phyloP scores from a whole-genome alignment of 2,113 vertebrate genomes.

The Siphamia tubifer region DNA sequence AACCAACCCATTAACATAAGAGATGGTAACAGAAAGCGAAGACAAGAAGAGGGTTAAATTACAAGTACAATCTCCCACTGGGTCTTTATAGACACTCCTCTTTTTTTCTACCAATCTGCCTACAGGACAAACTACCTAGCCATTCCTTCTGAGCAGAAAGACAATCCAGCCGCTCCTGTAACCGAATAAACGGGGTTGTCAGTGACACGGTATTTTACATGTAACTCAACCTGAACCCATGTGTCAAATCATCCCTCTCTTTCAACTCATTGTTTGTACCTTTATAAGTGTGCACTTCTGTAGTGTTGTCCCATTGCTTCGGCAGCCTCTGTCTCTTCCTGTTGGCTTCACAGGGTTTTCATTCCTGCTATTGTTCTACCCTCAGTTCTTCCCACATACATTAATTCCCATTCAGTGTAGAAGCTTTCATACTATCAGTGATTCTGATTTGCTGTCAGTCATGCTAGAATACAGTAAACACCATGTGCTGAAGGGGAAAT shows the following conservation, averaged over 20 bases:
- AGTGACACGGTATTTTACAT: conserved; percentile 77
- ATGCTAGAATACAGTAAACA: not conserved
- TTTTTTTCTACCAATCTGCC: conserved; percentile 58
- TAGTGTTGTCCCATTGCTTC: conserved; percentile 26
- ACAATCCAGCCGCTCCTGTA: conserved; percentile 86
- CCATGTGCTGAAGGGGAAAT: not conserved
- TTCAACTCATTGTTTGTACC: conserved; percentile 54
- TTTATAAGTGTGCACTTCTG: conserved; percentile 21
- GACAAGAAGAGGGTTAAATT: no score
- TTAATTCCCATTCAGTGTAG: not conserved
- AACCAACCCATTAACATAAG: no score
- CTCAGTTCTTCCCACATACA: not conserved
- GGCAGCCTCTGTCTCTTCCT: not conserved
- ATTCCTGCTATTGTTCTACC: conserved; percentile 20
- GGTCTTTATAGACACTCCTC: conserved; percentile 58
- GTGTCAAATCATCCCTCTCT: conserved; percentile 28
- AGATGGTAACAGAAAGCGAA: no score
- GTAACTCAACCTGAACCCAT: conserved; percentile 27
- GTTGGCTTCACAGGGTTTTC: not conserved
- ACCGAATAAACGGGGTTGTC: conserved; percentile 84
- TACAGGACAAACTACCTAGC: conserved; percentile 95
- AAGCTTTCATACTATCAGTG: not conserved
- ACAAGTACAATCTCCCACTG: not conserved
- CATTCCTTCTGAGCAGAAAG: conserved; percentile 95
- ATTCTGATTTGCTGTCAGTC: not conserved